phyloP scores from a whole-genome alignment of 2,113 vertebrate species.

The Heloderma charlesbogerti region DNA sequence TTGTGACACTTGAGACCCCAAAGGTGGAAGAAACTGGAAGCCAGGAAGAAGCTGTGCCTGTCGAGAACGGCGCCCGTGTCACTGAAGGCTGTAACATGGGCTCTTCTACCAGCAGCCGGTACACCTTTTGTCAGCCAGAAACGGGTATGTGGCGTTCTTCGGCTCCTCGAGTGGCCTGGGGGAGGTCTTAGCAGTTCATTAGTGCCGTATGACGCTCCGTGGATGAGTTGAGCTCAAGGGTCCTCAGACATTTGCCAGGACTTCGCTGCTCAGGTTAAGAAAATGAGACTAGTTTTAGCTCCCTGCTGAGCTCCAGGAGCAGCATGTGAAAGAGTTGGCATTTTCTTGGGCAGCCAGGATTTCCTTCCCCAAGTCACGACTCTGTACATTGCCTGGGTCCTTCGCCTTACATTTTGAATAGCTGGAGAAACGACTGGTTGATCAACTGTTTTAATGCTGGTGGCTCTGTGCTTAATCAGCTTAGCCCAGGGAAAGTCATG shows the following conservation, averaged over 20 bases:
- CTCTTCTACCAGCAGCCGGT: constrained; percentile 94
- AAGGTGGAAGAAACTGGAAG: constrained; percentile 79
- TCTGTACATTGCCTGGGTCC: not conserved
- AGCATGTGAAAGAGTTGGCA: no score
- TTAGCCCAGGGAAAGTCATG: not conserved
- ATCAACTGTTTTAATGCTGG: not conserved
- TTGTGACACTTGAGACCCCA: constrained; percentile 88
- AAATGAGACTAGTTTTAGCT: not conserved
- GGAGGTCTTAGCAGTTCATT: no score
- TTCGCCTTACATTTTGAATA: not conserved
- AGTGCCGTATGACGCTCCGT: no score
- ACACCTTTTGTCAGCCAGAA: constrained; percentile 88
- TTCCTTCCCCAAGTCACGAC: not conserved
- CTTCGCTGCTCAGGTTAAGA: no score
- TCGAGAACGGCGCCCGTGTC: constrained; percentile 61
- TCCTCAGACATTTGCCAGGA: not conserved
- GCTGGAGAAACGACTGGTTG: not conserved
- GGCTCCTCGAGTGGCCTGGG: not conserved
- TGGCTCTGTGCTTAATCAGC: not conserved
- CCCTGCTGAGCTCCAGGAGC: not conserved
- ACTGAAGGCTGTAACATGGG: constrained; percentile 86
- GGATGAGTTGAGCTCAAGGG: no score
- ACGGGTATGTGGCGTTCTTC: constrained; percentile 78
- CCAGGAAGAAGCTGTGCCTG: constrained; percentile 75
- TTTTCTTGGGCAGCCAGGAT: not conserved